phyloP scores from a whole-genome alignment of 2,888 invertebrate species.

The Phasia obesa region DNA sequence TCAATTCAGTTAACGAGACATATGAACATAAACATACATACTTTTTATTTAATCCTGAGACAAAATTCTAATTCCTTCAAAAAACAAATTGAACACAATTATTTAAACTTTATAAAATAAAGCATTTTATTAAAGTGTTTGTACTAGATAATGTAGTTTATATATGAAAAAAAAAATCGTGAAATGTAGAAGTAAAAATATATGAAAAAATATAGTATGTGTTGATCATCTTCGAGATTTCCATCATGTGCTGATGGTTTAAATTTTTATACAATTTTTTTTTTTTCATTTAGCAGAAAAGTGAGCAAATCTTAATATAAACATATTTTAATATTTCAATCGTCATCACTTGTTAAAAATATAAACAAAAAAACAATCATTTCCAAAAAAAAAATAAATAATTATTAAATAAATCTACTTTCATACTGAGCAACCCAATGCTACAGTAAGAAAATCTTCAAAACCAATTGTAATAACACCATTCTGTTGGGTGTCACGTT shows the following conservation, averaged over 20 bases:
- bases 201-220: neutral
- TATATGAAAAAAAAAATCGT: neutral
- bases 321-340: no score
- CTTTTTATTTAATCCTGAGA: no score
- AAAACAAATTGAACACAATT: no score
- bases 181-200: constrained; percentile 15
- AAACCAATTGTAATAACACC: constrained; percentile 93
- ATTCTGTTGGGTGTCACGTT: constrained; percentile 89
- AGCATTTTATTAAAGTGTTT: constrained; percentile 41
- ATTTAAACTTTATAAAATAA: constrained; percentile 15
- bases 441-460: constrained; percentile 94
- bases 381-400: neutral
- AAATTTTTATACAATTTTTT: no score
- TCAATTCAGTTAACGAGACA: no score
- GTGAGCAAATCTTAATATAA: no score
- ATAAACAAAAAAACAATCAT: neutral
- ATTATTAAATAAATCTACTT: constrained; percentile 6
- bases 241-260: neutral
- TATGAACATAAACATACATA: neutral
- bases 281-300: no score
- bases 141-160: constrained; percentile 1
- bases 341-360: no score
- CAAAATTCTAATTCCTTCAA: neutral
- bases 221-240: neutral
- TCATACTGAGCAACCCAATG: constrained; percentile 87